A percentile compares a stretch with the other conserved stretches of the same genome.
These are phyloP conservation scores for Alosa alosa DNA, from an alignment of 2,113 vertebrate genomes.

Conservation along the genomic window DNA sequence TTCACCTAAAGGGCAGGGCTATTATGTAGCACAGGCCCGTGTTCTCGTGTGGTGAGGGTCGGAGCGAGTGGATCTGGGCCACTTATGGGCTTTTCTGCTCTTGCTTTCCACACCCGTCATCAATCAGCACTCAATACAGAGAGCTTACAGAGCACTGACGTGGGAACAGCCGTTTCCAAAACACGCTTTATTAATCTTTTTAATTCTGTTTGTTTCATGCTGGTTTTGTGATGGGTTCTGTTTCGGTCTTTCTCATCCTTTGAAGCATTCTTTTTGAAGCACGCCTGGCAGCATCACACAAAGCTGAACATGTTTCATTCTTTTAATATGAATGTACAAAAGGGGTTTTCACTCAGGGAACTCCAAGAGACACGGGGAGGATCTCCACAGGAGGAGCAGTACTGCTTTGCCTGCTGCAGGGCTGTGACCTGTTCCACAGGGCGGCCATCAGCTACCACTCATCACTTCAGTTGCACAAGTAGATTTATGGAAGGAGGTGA, in stretches of 20 bases:
- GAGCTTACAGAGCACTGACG: not conserved
- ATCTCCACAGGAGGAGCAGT: not conserved
- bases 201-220: not conserved
- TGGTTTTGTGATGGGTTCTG: not conserved
- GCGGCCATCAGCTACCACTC: not conserved
- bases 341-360: not conserved
- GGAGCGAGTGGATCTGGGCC: not conserved
- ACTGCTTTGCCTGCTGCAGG: not conserved
- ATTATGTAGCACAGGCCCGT: not conserved
- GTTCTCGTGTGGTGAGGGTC: not conserved
- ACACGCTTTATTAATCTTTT: not conserved
- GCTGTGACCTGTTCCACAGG: not conserved
- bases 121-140: not conserved
- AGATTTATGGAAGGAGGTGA: not conserved
- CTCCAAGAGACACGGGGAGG: not conserved
- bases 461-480: not conserved
- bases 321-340: not conserved
- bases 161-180: not conserved
- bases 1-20: constrained; percentile 4
- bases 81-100: not conserved
- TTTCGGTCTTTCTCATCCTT: not conserved
- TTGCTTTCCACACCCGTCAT: not conserved
- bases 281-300: not conserved
- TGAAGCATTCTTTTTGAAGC: not conserved
- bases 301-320: not conserved